These are phyloP conservation scores for Tragulus kanchil DNA, from an alignment of 2,113 vertebrate species.

Conservation along the genomic window DNA sequence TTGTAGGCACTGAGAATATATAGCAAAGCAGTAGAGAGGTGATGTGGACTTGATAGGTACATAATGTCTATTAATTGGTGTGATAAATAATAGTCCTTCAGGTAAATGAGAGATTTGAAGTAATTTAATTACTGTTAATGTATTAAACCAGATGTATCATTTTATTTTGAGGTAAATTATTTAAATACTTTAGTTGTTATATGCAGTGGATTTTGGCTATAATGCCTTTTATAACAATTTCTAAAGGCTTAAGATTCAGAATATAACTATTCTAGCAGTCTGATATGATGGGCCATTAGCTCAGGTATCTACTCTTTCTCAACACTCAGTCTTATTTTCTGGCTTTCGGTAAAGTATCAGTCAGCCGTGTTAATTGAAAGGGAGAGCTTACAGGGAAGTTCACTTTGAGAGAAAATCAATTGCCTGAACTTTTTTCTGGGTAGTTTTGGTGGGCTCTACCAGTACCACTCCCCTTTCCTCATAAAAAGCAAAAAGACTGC, in stretches of 20 bases:
- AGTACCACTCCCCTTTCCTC: neutral
- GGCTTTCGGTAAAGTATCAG: conserved; percentile 31
- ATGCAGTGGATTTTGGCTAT: neutral
- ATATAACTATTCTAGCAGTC: neutral
- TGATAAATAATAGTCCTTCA: neutral
- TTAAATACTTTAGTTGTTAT: neutral
- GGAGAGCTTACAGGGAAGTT: conserved; percentile 22
- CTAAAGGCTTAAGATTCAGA: conserved; percentile 3
- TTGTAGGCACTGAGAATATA: neutral
- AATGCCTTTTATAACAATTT: conserved; percentile 39
- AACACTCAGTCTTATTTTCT: neutral
- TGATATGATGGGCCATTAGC: neutral
- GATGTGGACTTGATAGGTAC: neutral
- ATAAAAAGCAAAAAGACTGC: neutral
- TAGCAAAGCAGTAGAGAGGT: neutral
- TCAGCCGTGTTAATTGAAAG: neutral
- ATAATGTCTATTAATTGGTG: neutral
- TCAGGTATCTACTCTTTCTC: neutral
- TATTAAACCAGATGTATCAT: neutral
- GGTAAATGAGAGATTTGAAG: conserved; percentile 41
- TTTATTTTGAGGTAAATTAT: conserved; percentile 45
- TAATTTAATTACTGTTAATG: neutral
- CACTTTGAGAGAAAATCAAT: conserved; percentile 20
- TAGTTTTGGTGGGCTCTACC: neutral
- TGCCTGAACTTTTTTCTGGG: neutral